These are phyloP conservation scores for Epinephelus moara DNA, from an alignment of 2,113 vertebrate species.

Conservation along the genomic window DNA sequence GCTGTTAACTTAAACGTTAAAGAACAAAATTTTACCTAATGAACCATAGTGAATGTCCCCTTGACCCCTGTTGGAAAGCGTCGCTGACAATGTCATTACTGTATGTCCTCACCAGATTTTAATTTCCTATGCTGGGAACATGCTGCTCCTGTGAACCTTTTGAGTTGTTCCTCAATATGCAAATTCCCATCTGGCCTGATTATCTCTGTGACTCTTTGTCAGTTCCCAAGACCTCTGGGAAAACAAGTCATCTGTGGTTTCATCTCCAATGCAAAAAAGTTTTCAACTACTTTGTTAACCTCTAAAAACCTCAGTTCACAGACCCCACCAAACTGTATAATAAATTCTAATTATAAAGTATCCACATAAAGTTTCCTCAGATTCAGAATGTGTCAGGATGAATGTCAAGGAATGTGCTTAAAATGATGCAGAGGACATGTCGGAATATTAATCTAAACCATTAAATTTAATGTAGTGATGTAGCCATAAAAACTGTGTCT, in stretches of 20 bases:
- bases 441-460: slow-evolving; percentile 9
- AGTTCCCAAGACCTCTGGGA: slow-evolving; percentile 32
- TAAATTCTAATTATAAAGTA: slow-evolving; percentile 18
- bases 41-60: slow-evolving; percentile 8
- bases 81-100: slow-evolving; percentile 1
- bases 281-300: slow-evolving; percentile 21
- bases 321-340: neutral
- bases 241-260: neutral
- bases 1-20: neutral
- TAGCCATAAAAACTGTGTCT: neutral
- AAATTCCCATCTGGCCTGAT: slow-evolving; percentile 69
- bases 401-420: neutral
- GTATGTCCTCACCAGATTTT: slow-evolving; percentile 21
- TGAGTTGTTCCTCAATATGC: slow-evolving; percentile 47
- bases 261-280: slow-evolving; percentile 20
- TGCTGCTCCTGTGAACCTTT: neutral
- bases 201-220: slow-evolving; percentile 45
- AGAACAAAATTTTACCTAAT: neutral
- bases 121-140: neutral
- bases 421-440: neutral
- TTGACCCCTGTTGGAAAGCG: slow-evolving; percentile 21
- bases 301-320: slow-evolving; percentile 5
- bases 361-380: neutral
- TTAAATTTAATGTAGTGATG: neutral
- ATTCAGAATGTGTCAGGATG: slow-evolving; percentile 12